phyloP scores from a whole-genome alignment of 2,888 invertebrate species.

The Sinotaia quadrata region DNA sequence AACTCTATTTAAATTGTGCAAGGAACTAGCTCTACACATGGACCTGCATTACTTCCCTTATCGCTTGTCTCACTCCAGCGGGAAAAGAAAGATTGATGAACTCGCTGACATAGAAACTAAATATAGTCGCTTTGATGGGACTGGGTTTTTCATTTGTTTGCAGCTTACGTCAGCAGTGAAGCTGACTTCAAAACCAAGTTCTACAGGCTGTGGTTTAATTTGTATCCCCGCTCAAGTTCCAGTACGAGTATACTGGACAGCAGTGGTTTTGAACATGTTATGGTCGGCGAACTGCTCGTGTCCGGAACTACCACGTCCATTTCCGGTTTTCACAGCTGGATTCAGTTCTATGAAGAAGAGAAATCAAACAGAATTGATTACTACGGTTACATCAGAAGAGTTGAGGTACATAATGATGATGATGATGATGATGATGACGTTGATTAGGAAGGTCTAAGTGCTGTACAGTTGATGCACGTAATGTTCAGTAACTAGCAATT shows the following conservation, averaged over 20 bases:
- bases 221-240: constrained; percentile 81
- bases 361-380: constrained; percentile 50
- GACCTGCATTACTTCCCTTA: too few species aligned
- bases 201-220: constrained; percentile 76
- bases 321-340: constrained; percentile 91
- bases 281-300: constrained; percentile 87
- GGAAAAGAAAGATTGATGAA: background rate
- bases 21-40: too few species aligned
- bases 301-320: constrained; percentile 75
- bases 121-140: background rate
- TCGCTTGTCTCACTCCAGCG: background rate
- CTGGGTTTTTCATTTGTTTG: background rate
- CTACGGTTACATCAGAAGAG: constrained; percentile 50
- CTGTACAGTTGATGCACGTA: too few species aligned
- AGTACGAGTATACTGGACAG: constrained; percentile 82
- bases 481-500: too few species aligned
- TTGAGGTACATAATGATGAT: too few species aligned
- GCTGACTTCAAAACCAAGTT: constrained; percentile 65
- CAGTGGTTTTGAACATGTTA: constrained; percentile 93
- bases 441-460: too few species aligned
- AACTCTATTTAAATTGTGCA: too few species aligned
- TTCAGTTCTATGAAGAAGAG: constrained; percentile 87
- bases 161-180: constrained; percentile 22
- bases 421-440: too few species aligned
- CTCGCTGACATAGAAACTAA: background rate